Percentiles rank a stretch among this genome's conserved stretches.
Conservation (phyloP, 1,140 invertebrate species). For the Ylistrum balloti region DNA sequence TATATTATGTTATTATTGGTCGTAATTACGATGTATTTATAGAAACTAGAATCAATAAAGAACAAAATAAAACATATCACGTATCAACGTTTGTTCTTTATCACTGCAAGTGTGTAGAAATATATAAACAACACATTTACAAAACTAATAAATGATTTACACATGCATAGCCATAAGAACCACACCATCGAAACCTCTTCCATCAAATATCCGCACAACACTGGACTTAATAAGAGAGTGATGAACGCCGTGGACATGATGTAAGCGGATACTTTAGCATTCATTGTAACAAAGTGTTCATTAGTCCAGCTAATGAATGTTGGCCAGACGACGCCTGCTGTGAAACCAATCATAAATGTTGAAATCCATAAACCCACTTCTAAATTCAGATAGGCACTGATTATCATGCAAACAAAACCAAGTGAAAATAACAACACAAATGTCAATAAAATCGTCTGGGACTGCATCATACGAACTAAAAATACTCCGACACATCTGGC, state of each 20-base stretch:
- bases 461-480: not conserved
- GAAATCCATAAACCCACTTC: conserved; percentile 2
- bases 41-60: no score
- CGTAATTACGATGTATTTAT: no score
- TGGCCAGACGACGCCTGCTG: not conserved
- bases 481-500: not conserved
- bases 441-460: not conserved
- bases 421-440: not conserved
- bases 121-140: not conserved
- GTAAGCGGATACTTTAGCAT: not conserved
- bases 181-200: not conserved
- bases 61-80: no score
- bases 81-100: not conserved
- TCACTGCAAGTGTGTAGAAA: not conserved
- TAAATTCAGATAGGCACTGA: not conserved
- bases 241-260: not conserved
- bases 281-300: not conserved
- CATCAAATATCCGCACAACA: not conserved
- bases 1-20: no score
- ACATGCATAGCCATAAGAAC: conserved; percentile 7
- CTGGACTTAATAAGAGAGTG: not conserved
- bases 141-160: not conserved
- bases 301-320: not conserved
- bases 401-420: not conserved
- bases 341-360: not conserved